phyloP scores from a whole-genome alignment of 2,888 invertebrate species.

The Euplagia quadripunctaria region DNA sequence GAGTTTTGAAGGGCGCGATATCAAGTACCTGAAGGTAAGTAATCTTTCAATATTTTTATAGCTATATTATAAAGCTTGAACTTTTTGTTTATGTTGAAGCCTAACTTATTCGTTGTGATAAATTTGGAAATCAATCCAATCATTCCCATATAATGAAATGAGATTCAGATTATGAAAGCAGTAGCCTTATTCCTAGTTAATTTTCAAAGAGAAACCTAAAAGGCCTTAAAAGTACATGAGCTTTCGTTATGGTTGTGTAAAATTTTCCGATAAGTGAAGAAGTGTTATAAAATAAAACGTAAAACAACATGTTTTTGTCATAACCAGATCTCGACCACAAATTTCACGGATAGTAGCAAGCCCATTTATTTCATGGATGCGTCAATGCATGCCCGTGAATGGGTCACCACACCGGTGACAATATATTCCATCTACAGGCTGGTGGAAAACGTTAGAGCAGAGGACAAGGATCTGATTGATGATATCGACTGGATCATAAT shows the following conservation, averaged over 20 bases:
- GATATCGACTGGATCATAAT: constrained; percentile 89
- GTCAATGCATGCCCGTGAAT: constrained; percentile 90
- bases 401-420: constrained; percentile 89
- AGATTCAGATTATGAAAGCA: too few species aligned
- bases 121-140: too few species aligned
- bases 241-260: too few species aligned
- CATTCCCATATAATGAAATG: background rate
- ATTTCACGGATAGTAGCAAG: constrained; percentile 72
- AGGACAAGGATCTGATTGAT: constrained; percentile 80
- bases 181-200: too few species aligned
- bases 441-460: constrained; percentile 78
- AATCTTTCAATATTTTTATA: background rate
- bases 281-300: background rate
- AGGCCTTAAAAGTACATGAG: too few species aligned
- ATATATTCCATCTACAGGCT: constrained; percentile 88
- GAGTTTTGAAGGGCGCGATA: constrained; percentile 86
- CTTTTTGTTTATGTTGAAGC: background rate
- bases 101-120: background rate
- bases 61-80: too few species aligned
- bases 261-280: background rate
- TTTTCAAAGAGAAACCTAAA: too few species aligned
- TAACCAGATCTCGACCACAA: constrained; percentile 86
- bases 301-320: background rate
- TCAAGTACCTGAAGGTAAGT: constrained; percentile 88
- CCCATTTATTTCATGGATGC: constrained; percentile 86